A percentile compares a stretch with the other conserved stretches of the same genome.
These are phyloP conservation scores for Maccullochella peelii DNA, from an alignment of 2,113 vertebrate species.

Conservation along the genomic window DNA sequence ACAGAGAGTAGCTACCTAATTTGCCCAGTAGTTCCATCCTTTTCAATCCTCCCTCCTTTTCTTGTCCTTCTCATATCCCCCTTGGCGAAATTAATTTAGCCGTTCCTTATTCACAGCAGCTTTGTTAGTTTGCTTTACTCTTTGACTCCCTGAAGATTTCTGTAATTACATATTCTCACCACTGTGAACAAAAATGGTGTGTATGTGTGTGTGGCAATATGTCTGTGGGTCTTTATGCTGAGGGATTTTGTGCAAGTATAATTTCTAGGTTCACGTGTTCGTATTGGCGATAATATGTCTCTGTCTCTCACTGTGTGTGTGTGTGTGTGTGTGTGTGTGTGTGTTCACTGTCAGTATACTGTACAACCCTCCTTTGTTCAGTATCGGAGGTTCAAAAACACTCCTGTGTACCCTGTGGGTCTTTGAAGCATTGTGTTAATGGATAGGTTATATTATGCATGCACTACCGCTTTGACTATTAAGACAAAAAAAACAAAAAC, in stretches of 20 bases:
- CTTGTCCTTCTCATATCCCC: not conserved
- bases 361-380: constrained; percentile 7
- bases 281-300: not conserved
- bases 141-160: constrained; percentile 43
- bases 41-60: constrained; percentile 14
- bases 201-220: not conserved
- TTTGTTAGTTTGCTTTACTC: constrained; percentile 42
- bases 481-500: constrained; percentile 4
- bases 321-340: not conserved
- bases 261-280: constrained; percentile 7
- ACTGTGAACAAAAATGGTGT: constrained; percentile 23
- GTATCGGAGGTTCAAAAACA: constrained; percentile 40
- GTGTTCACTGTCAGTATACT: not conserved
- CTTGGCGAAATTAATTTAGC: constrained; percentile 32
- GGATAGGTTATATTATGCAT: constrained; percentile 60
- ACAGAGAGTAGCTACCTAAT: not conserved
- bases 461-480: constrained; percentile 25
- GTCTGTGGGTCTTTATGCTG: not conserved
- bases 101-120: constrained; percentile 31
- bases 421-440: constrained; percentile 60
- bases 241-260: not conserved
- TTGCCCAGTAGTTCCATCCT: not conserved
- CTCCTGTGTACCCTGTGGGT: constrained; percentile 12
- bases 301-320: not conserved
- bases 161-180: constrained; percentile 41